A percentile compares a stretch with the other conserved stretches of the same genome.
These are phyloP conservation scores for Acropora tenuis DNA, from an alignment of 64 coral and sea anemone species.

Conservation along the genomic window DNA sequence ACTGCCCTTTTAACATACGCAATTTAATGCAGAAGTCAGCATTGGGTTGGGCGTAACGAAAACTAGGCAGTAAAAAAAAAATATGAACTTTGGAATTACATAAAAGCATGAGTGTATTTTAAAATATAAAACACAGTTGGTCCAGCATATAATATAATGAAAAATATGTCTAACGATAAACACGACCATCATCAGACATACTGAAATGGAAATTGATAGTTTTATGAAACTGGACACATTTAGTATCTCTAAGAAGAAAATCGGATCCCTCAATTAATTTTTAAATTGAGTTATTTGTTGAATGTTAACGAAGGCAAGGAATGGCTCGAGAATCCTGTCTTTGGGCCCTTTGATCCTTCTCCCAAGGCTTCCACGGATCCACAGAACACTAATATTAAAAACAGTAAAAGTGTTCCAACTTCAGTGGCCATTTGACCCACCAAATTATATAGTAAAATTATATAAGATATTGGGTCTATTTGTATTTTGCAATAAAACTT, in stretches of 20 bases:
- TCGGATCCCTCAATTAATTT: neutral
- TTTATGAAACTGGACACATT: no score
- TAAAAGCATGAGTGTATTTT: no score
- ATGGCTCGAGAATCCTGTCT: neutral
- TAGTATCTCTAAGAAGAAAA: neutral
- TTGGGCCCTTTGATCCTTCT: no score
- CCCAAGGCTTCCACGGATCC: neutral
- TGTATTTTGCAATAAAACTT: neutral
- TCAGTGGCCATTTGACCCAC: neutral
- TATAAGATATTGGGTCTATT: slow-evolving; percentile 2
- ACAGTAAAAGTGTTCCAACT: neutral
- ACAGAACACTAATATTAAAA: neutral
- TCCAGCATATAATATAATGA: no score
- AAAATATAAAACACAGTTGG: no score
- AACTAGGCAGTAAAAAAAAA: no score
- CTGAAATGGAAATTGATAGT: neutral
- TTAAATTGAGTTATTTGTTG: neutral
- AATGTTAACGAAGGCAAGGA: neutral
- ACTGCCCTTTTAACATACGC: no score
- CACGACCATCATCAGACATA: neutral
- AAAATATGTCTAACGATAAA: no score
- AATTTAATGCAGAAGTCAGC: no score
- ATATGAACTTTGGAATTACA: no score
- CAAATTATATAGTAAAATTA: slow-evolving; percentile 5
- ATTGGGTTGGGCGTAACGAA: no score